phyloP scores from a whole-genome alignment of 2,797 vertebrate genomes.

The Alosa sapidissima region DNA sequence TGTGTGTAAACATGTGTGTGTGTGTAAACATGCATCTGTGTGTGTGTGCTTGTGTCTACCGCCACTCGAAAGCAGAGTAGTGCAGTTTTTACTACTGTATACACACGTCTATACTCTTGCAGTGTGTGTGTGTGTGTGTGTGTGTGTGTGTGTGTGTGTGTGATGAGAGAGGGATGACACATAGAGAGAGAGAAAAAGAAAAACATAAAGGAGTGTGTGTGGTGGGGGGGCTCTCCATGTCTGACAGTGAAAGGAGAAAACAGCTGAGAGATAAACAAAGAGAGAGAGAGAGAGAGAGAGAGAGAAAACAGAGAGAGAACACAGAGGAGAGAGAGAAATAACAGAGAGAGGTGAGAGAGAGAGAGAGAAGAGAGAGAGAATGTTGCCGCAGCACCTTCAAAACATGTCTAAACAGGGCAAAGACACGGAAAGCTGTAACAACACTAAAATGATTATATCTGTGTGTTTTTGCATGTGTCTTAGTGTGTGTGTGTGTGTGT shows the following conservation, averaged over 20 bases:
- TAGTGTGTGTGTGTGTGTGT: background rate
- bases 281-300: background rate
- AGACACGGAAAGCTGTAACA: slow-evolving; percentile 9
- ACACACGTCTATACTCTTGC: background rate
- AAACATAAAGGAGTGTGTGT: background rate
- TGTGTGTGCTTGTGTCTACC: background rate
- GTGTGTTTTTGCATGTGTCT: background rate
- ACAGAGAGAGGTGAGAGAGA: background rate
- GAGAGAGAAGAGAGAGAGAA: background rate
- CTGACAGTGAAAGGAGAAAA: too few species aligned
- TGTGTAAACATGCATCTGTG: too few species aligned
- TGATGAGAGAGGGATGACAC: background rate
- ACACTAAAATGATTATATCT: slow-evolving; percentile 2
- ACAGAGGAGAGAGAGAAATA: background rate
- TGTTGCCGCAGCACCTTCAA: background rate
- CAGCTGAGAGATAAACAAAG: background rate
- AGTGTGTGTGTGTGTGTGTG: too few species aligned
- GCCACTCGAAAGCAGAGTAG: too few species aligned
- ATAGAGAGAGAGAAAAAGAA: background rate
- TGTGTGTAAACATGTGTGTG: too few species aligned
- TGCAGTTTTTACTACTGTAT: too few species aligned
- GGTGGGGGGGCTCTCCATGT: background rate
- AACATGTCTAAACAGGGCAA: slow-evolving; percentile 15
- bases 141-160: too few species aligned
- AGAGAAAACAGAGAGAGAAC: background rate